Evolutionary conservation across 2,888 invertebrate genomes (phyloP).

Genomic region (Anaspis maculata): DNA sequence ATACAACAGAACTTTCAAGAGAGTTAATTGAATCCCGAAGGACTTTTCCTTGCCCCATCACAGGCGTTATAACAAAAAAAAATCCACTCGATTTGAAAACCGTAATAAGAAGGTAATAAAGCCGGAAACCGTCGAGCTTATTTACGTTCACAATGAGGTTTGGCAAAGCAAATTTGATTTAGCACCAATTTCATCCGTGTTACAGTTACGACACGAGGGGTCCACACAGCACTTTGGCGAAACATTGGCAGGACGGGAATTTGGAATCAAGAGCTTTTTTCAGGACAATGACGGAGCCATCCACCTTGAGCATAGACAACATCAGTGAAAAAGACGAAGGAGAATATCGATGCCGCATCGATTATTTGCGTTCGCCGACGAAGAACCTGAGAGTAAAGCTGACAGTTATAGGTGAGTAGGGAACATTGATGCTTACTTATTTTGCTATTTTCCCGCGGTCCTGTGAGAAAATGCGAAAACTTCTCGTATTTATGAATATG

Average conservation of each 20-base stretch:
- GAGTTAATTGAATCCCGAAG: too few species aligned
- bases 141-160: too few species aligned
- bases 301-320: constrained; percentile 58
- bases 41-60: too few species aligned
- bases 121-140: too few species aligned
- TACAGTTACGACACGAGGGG: constrained; percentile 63
- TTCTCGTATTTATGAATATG: too few species aligned
- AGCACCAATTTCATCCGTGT: constrained; percentile 12
- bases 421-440: constrained; percentile 7
- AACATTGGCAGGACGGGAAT: constrained; percentile 64
- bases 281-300: constrained; percentile 58
- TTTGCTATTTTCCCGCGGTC: constrained; percentile 9
- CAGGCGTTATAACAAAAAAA: too few species aligned
- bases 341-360: constrained; percentile 71
- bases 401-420: constrained; percentile 62
- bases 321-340: constrained; percentile 62
- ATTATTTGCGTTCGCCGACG: constrained; percentile 72
- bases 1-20: too few species aligned
- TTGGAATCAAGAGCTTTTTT: constrained; percentile 62
- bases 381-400: constrained; percentile 66
- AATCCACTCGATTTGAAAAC: too few species aligned
- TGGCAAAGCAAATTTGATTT: constrained; percentile 12
- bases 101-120: too few species aligned
- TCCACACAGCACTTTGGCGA: constrained; percentile 48
- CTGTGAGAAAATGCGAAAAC: not conserved